phyloP scores from a whole-genome alignment of 2,888 invertebrate genomes.

The Tromatobia lineatoria region DNA sequence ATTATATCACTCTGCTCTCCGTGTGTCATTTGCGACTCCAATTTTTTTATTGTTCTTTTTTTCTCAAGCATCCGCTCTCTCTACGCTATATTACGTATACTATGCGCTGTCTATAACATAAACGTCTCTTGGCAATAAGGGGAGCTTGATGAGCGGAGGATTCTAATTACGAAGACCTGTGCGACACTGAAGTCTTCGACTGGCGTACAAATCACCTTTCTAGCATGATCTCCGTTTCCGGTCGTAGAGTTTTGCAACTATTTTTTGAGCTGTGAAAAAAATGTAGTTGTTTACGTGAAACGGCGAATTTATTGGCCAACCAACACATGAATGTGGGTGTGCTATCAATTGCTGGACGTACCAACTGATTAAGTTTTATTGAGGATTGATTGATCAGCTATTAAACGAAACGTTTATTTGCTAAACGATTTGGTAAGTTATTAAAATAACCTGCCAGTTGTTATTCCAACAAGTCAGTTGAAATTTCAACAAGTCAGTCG shows the following conservation, averaged over 20 bases:
- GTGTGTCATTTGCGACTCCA: slow-evolving; percentile 36
- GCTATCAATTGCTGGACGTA: background rate
- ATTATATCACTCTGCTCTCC: slow-evolving; percentile 77
- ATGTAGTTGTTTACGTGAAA: too few relatives aligned
- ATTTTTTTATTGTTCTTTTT: slow-evolving; percentile 25
- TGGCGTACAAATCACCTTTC: slow-evolving; percentile 11
- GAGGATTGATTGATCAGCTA: too few relatives aligned
- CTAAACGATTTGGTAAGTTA: too few relatives aligned
- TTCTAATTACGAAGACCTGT: slow-evolving; percentile 29
- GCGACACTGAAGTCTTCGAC: slow-evolving; percentile 12
- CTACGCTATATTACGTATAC: slow-evolving; percentile 25
- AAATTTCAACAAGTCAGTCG: too few relatives aligned
- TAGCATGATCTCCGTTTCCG: background rate
- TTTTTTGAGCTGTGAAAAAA: background rate
- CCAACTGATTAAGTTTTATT: background rate
- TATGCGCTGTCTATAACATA: slow-evolving; percentile 1
- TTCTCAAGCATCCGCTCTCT: slow-evolving; percentile 66
- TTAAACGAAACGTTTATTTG: too few relatives aligned
- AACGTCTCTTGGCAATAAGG: slow-evolving; percentile 37
- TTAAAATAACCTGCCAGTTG: too few relatives aligned
- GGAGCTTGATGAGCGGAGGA: slow-evolving; percentile 57
- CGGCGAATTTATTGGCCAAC: too few relatives aligned
- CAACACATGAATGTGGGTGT: too few relatives aligned
- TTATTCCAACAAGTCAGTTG: too few relatives aligned
- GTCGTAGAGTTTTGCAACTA: background rate